phyloP scores from a whole-genome alignment of 2,888 invertebrate genomes.

The Geotrupes spiniger region DNA sequence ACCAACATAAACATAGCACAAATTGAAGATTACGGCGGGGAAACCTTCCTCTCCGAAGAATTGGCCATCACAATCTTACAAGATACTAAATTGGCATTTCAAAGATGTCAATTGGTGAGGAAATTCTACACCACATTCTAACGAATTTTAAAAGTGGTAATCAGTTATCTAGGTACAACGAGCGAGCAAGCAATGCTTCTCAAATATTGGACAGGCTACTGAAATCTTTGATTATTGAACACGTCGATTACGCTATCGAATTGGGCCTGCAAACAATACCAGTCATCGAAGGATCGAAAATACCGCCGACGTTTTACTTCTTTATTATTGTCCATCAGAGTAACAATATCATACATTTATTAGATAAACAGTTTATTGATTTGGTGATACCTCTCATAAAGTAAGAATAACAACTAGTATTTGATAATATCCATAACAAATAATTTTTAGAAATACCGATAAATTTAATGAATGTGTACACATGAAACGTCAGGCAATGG shows the following conservation, averaged over 20 bases:
- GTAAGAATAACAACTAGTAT: slow-evolving; percentile 4
- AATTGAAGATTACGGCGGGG: slow-evolving; percentile 95
- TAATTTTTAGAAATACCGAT: slow-evolving; percentile 69
- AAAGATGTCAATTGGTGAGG: slow-evolving; percentile 77
- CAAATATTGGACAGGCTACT: slow-evolving; percentile 81
- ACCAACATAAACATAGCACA: slow-evolving; percentile 92
- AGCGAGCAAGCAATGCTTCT: slow-evolving; percentile 73
- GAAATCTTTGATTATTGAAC: slow-evolving; percentile 83
- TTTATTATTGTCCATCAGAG: slow-evolving; percentile 91
- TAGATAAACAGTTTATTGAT: slow-evolving; percentile 91
- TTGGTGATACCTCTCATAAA: slow-evolving; percentile 72
- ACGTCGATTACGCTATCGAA: slow-evolving; percentile 95
- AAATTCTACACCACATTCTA: neutral
- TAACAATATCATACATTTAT: slow-evolving; percentile 87
- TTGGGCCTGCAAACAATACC: slow-evolving; percentile 87
- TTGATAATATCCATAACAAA: slow-evolving; percentile 5
- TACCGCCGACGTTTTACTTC: slow-evolving; percentile 83
- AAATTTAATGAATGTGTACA: slow-evolving; percentile 87
- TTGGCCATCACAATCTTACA: slow-evolving; percentile 87
- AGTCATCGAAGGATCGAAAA: slow-evolving; percentile 78
- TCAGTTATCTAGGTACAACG: slow-evolving; percentile 74
- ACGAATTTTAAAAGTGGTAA: neutral
- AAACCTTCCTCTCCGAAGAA: slow-evolving; percentile 94
- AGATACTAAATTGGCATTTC: slow-evolving; percentile 86
- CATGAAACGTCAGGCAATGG: slow-evolving; percentile 86